Percentiles rank a stretch among this genome's conserved stretches.
Conservation (phyloP, 2,888 invertebrate genomes). For the Ctenicera cuprea region DNA sequence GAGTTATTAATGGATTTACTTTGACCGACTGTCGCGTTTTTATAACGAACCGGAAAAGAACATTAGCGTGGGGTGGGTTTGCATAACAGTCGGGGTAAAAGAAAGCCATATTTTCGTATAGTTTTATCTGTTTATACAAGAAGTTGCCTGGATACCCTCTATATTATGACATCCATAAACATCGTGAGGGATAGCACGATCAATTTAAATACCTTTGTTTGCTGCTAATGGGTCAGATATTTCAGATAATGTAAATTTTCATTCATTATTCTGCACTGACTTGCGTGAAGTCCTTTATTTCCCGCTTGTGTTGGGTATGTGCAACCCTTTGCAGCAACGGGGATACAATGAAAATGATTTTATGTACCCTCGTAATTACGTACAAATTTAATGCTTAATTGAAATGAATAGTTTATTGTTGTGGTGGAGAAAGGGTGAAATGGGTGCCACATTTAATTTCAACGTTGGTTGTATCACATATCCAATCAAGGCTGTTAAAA, state of each 20-base stretch:
- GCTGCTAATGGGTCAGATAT: conserved; percentile 27
- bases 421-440: not conserved
- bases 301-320: conserved; percentile 1
- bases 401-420: conserved; percentile 23
- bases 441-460: not conserved
- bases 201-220: conserved; percentile 32
- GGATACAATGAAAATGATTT: conserved; percentile 7
- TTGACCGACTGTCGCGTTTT: conserved; percentile 14
- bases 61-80: not conserved
- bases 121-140: conserved; percentile 38
- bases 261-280: conserved; percentile 15
- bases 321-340: conserved; percentile 3
- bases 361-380: not conserved
- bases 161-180: conserved; percentile 32
- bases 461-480: too few relatives aligned
- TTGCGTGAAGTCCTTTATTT: conserved; percentile 27
- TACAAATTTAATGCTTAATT: conserved; percentile 18
- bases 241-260: conserved; percentile 24
- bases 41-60: conserved; percentile 20
- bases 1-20: conserved; percentile 21
- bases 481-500: too few relatives aligned
- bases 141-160: conserved; percentile 34
- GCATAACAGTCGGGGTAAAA: conserved; percentile 14
- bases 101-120: conserved; percentile 20
- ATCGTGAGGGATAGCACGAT: conserved; percentile 19